These are phyloP conservation scores for Serripes groenlandicus DNA, from an alignment of 2,888 invertebrate genomes.

Conservation along the genomic window DNA sequence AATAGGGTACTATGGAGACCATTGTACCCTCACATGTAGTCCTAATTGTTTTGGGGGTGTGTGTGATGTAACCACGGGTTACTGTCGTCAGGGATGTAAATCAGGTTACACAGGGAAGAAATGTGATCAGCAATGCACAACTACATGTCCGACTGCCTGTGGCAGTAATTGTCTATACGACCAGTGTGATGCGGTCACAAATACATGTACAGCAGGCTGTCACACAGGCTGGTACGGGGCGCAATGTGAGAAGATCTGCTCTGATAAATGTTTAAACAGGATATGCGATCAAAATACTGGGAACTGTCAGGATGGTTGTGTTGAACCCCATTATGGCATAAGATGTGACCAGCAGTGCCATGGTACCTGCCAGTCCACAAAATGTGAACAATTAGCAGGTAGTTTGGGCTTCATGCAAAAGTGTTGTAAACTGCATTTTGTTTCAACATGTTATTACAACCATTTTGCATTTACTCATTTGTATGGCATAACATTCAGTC, in stretches of 20 bases:
- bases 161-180: slow-evolving; percentile 49
- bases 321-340: slow-evolving; percentile 36
- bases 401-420: no score
- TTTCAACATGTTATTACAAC: no score
- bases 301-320: slow-evolving; percentile 35
- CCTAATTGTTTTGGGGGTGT: slow-evolving; percentile 54
- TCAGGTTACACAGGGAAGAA: slow-evolving; percentile 56
- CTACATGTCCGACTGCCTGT: slow-evolving; percentile 55
- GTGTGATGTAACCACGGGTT: slow-evolving; percentile 54
- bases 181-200: slow-evolving; percentile 52
- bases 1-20: slow-evolving; percentile 55
- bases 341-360: slow-evolving; percentile 42
- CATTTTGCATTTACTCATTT: no score
- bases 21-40: slow-evolving; percentile 59
- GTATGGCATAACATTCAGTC: no score
- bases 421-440: no score
- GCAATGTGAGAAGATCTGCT: slow-evolving; percentile 59
- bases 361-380: slow-evolving; percentile 26
- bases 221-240: slow-evolving; percentile 60
- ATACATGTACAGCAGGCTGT: slow-evolving; percentile 64
- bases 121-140: slow-evolving; percentile 59
- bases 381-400: slow-evolving; percentile 41
- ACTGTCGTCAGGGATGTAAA: slow-evolving; percentile 58
- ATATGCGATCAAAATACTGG: slow-evolving; percentile 54
- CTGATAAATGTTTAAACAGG: slow-evolving; percentile 41